Evolutionary conservation across 2,888 invertebrate genomes (phyloP), one percentile per base, ranked within the genome.

Genomic region (Parnassius mnemosyne): DNA sequence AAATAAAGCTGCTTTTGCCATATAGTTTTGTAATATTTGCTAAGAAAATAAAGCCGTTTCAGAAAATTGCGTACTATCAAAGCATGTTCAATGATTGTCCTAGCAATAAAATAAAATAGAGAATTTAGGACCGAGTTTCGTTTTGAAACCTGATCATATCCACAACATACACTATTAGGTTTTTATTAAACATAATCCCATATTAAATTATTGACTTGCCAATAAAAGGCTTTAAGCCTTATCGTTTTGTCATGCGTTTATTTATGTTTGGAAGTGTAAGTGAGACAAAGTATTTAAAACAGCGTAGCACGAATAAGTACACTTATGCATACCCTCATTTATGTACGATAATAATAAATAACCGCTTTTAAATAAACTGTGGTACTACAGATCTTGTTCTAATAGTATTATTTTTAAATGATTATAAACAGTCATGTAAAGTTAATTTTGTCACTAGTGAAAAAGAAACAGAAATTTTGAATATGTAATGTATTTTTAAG

Each of bases 41-140:
- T 82, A 83, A 85, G 83, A 84, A 63, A 85, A 88, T 88, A 84
- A 83, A 84, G 85, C 76, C 73, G 81, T 87, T 85, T 80, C 83
- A 87, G 87, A 82, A 85, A 84, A 84, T 81, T 81, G 81, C 76
- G 68, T 72, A 72, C 75, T 76, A 78, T 79, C 76, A 70, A 73
- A 69, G 66, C 71, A 70, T 68, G 72, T 78, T 76, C 77, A 78
- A 80, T 80, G 75, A 81, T 81, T 82, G 80, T 78, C 72, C 77
- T 77, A 69, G 72, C 75, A 85, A 84, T 83, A 84, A 87, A 84
- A 85, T 79, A 83, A 85, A 81, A 85, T 84, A 80, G 81, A 74
- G 74, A 74, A 78, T 65, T 73, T 74, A 75, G 73, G 75, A 73
- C 74, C 65, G 68, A 69, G 63, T 70, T 71, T 68, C 70, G 76